These are phyloP conservation scores for Xestia ashworthii DNA, from an alignment of 2,888 invertebrate genomes.

Conservation along the genomic window DNA sequence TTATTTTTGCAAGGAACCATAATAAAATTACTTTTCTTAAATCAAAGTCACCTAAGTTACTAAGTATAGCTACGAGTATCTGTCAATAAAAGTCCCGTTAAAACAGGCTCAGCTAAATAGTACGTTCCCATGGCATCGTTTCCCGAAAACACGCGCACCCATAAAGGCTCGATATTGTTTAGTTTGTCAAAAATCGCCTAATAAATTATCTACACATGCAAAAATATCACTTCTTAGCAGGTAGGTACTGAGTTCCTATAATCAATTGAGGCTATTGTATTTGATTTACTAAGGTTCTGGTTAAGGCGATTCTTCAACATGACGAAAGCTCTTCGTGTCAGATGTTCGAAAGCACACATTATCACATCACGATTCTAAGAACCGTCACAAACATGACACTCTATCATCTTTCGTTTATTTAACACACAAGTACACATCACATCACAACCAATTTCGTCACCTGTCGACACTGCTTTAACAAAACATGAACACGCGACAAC, in stretches of 20 bases:
- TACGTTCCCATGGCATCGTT: too few species aligned
- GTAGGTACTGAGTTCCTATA: neutral
- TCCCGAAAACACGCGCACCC: too few species aligned
- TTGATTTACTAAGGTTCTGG: neutral
- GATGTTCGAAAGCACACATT: conserved; percentile 2
- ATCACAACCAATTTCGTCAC: conserved; percentile 14
- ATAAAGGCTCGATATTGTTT: too few species aligned
- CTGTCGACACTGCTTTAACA: conserved; percentile 33
- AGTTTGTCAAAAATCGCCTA: neutral
- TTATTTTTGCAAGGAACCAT: too few species aligned
- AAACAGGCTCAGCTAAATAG: too few species aligned
- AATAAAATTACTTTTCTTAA: too few species aligned
- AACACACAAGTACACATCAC: conserved; percentile 30
- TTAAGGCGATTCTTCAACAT: neutral
- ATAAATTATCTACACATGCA: neutral
- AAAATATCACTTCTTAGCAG: neutral
- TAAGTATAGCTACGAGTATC: too few species aligned
- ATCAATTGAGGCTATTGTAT: neutral
- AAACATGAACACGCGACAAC: conserved; percentile 18
- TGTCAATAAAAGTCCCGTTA: too few species aligned
- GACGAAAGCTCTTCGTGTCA: conserved; percentile 2
- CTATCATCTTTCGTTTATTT: conserved; percentile 26
- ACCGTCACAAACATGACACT: conserved; percentile 29
- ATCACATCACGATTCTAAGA: conserved; percentile 37
- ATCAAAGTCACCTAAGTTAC: too few species aligned